Base-by-base conservation (phyloP, 2,113 vertebrate species). In the Excalfactoria chinensis region DNA sequence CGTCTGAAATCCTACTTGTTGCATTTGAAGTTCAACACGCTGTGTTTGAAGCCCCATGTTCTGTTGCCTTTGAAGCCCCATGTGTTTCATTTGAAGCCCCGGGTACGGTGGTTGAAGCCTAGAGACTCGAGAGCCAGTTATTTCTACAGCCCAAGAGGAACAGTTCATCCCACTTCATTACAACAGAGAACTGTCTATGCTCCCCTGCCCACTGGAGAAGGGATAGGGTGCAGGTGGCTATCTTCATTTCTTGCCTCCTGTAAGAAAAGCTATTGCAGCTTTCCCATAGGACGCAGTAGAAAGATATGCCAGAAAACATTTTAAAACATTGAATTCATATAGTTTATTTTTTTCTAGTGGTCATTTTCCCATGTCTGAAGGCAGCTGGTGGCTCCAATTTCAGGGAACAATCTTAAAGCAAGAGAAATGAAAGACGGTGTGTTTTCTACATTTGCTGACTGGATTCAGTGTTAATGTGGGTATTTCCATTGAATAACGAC, bases 401-500 rank as follows among this genome's bases (percentile, higher is more conserved):
- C 79, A 89, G 49, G 10, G 21, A 32, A 46, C 28, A 49, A 6
- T 74, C 60, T 68, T 28, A 89, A 85, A 64, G 51, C 71, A 73
- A 74, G 58, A 86, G 11, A 90, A 74, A 46, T 60, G 4, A 84
- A 88, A 37, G 23, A 26, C 10, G 1, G 20, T 25, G 8, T 51
- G 20, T 75, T 90, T 92, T 86, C 40, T 41, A 25, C 25, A 40
- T 21, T 93, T 64, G 22, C 10, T 73, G 37, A 34, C 56, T 80
- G 46, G 25, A 7, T 64, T 80, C 62, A 55, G 25, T 40, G 62
- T 81, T 84, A 86, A 71, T 75, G 90, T 68, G 53, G 17, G 62
- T 86, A 75, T 73, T 53, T 68, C 58, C 53, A 37, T 21, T 62
- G 58, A 84, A 72, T 72, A 79, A 75, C 62, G 53, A 82, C 46